Base-by-base conservation (phyloP, 1,140 invertebrate genomes). In the Bombus consobrinus region DNA sequence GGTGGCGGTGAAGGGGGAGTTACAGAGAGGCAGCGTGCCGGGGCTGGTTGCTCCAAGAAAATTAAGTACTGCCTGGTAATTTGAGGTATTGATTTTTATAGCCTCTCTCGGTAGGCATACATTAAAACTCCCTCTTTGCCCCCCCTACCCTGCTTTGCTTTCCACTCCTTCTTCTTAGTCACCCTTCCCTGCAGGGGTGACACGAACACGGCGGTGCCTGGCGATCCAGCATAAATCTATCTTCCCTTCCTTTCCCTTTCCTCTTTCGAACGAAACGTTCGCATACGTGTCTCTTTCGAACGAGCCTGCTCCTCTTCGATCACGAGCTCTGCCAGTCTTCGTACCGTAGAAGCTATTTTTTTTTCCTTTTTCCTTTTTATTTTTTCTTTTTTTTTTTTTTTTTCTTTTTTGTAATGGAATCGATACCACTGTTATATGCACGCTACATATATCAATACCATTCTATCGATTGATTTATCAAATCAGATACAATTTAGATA, bases 41-140 rank as follows among this genome's bases (percentile, higher is more conserved):
- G 76, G 87, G 87, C 75, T 88, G 91, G 90, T 92, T 92, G 93
- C 92, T 94, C 84, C 93, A 94, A 95, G 94, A 95, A 95, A 95
- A 95, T 95, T 95, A 95, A 95, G 94, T 94, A 94, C 93, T 94
- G 94, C 95, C 94, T 93, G 94, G 95, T 95, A 95, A 95, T 95
- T 95, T 95, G 94, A 95, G 94, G 94, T 95, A 95, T 95, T 95
- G 95, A 95, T 95, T 95, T 95, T 95, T 95, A 95, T 95, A 95
- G 94, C 93, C 94, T 94, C 93, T 94, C 94, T 94, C 93, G 93
- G 94, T 94, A 93, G 93, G 94, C 94, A 95, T 95, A 95, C 92
- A 95, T 95, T 95, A 95, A 93, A 94, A 92, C 91, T 81, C 83
- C 81, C 86, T 83, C 84, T 89, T 90, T 91, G 76, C 90, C 83